phyloP scores from a whole-genome alignment of 2,888 invertebrate species.

The Iphiclides podalirius region DNA sequence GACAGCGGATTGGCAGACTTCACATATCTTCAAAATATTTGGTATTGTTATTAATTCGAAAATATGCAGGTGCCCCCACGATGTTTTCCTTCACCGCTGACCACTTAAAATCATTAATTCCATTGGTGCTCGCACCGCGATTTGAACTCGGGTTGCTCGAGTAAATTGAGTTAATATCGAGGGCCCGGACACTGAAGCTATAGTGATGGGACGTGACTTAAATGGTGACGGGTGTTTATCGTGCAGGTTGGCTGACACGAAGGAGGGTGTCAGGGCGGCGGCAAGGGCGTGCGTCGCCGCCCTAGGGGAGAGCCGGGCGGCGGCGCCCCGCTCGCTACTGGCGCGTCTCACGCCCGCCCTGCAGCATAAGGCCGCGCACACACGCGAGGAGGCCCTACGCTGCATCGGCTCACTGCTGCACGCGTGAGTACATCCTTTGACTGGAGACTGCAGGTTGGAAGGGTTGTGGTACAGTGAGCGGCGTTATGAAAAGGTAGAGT shows the following conservation, averaged over 20 bases:
- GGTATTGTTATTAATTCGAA: no score
- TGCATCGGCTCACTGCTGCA: slow-evolving; percentile 91
- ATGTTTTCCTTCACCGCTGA: no score
- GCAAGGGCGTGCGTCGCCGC: slow-evolving; percentile 59
- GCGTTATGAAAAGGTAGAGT: background rate
- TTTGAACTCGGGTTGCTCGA: no score
- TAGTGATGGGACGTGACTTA: no score
- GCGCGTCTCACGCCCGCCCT: slow-evolving; percentile 78
- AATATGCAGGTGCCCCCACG: no score
- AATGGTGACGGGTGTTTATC: no score
- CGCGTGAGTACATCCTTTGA: slow-evolving; percentile 89
- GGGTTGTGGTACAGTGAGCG: background rate
- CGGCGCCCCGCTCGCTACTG: slow-evolving; percentile 56
- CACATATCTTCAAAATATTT: no score
- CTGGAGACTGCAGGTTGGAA: background rate
- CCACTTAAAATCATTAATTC: no score
- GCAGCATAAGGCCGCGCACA: slow-evolving; percentile 94
- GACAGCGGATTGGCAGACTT: no score
- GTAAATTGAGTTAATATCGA: no score
- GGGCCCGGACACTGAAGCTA: no score
- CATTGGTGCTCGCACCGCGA: no score
- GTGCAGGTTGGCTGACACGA: slow-evolving; percentile 70
- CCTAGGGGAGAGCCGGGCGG: slow-evolving; percentile 53
- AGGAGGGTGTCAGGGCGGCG: slow-evolving; percentile 62
- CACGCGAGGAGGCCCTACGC: slow-evolving; percentile 92